Evolutionary conservation across 2,797 vertebrate species (phyloP).

Genomic region (Knipowitschia caucasica): DNA sequence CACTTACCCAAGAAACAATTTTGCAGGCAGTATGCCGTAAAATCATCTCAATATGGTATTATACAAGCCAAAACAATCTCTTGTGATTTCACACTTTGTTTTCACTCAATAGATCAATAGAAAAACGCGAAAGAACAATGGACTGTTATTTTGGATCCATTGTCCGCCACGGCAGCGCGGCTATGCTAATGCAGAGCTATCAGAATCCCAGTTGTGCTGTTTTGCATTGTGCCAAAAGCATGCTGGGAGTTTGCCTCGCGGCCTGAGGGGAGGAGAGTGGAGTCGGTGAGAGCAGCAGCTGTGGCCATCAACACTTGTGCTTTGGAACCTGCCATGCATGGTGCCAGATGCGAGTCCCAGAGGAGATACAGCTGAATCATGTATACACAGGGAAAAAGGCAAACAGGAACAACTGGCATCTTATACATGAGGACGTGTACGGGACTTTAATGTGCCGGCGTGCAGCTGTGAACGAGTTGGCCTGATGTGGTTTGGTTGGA

Average conservation of each 20-base stretch:
- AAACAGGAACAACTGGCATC: slow-evolving; percentile 20
- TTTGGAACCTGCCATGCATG: slow-evolving; percentile 26
- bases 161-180: slow-evolving; percentile 24
- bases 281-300: slow-evolving; percentile 47
- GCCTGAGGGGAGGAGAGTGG: slow-evolving; percentile 21
- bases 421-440: slow-evolving; percentile 5
- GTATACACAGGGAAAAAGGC: slow-evolving; percentile 27
- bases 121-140: slow-evolving; percentile 37
- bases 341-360: slow-evolving; percentile 58
- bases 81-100: slow-evolving; percentile 36
- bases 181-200: slow-evolving; percentile 46
- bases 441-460: background rate
- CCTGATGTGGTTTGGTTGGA: background rate
- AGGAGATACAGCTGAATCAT: slow-evolving; percentile 26
- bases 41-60: slow-evolving; percentile 42
- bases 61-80: slow-evolving; percentile 8
- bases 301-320: slow-evolving; percentile 43
- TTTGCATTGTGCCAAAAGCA: slow-evolving; percentile 44
- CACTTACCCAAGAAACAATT: slow-evolving; percentile 47
- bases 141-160: slow-evolving; percentile 22
- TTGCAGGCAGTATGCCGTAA: slow-evolving; percentile 46
- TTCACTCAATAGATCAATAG: slow-evolving; percentile 39
- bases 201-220: slow-evolving; percentile 43
- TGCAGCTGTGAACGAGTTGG: background rate
- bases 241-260: slow-evolving; percentile 36